Base-by-base conservation (phyloP, 37 sponge, comb jelly and placozoan species). In the Axinella damicornis region DNA sequence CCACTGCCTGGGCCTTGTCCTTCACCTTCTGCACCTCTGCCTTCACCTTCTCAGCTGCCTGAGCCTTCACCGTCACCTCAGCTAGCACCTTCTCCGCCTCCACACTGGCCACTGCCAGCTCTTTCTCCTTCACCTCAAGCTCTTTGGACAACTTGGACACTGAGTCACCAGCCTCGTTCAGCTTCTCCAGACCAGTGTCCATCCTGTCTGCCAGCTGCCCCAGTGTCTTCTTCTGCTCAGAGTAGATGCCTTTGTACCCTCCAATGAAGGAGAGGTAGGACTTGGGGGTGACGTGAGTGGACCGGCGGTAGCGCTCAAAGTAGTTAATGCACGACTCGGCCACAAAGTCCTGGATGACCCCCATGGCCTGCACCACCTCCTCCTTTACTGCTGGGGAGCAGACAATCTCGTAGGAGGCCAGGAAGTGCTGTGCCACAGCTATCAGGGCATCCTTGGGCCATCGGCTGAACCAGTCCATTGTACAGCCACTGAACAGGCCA, bases 401-500 rank as follows among this genome's bases (percentile, higher is more conserved):
- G 35, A 71, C 83, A 56, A 99, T 90, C 52, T 97, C 91, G 77
- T 86, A 99, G 4, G 66, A 37, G 57, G 84, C 77, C 17, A 99
- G 66, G 71, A 97, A 99, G 83, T 99, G 97, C 72, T 97, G 85
- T 46, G 99, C 98, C 13, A 99, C 99, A 25, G 98, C 99, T 40
- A 95, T 86, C 52, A 99, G 87, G 30, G 99, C 99, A 71, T 99
- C 99, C 70, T 99, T 99, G 67, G 99, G 99, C 99, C 99, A 99
- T 63, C 99, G 98, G 84, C 92, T 97, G 87, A 99, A 99, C 99
- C 99, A 99, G 84, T 99, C 99, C 99, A 99, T 99, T 21, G 99
- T 99, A 74, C 99, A 97, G 22, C 99, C 99, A 77, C 96, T 95
- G 85, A 99, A 95, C 33, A 99, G 87, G 20, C 98, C 99, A n/a